These are phyloP conservation scores for Hydroisotoma schaefferi DNA, from an alignment of 2,888 invertebrate species.

Conservation along the genomic window DNA sequence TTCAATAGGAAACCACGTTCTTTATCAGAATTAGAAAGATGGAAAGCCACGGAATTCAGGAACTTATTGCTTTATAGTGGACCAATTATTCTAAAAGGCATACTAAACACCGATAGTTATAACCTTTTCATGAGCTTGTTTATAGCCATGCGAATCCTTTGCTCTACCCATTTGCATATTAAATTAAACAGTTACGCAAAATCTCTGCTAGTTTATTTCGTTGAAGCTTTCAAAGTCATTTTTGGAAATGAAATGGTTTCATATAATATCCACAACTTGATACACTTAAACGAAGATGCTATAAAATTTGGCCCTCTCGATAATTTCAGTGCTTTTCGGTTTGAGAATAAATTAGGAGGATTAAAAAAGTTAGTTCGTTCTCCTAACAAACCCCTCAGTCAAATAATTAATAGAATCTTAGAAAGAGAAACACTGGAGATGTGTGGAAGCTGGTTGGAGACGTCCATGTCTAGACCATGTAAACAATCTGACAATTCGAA, in stretches of 20 bases:
- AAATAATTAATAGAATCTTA: conserved; percentile 9
- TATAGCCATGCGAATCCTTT: conserved; percentile 16
- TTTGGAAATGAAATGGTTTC: conserved; percentile 50
- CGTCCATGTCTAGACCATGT: too few species aligned
- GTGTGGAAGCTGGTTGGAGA: too few species aligned
- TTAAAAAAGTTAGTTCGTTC: conserved; percentile 33
- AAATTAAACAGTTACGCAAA: conserved; percentile 42
- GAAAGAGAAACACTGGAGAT: not conserved
- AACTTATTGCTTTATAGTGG: conserved; percentile 47
- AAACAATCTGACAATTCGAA: too few species aligned
- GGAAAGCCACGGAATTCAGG: conserved; percentile 49
- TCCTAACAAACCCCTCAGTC: conserved; percentile 9
- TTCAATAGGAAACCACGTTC: conserved; percentile 47
- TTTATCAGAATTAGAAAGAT: conserved; percentile 40
- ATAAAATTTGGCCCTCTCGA: conserved; percentile 49
- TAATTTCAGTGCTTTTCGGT: conserved; percentile 50
- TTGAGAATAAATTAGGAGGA: conserved; percentile 50
- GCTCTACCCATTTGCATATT: not conserved
- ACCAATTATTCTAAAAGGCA: conserved; percentile 36
- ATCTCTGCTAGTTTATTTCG: conserved; percentile 47
- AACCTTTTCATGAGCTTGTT: conserved; percentile 11
- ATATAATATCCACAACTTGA: conserved; percentile 52
- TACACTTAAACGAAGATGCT: conserved; percentile 51
- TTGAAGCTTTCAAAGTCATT: conserved; percentile 46
- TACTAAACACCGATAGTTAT: conserved; percentile 26